A percentile compares a stretch with the other conserved stretches of the same genome.
Conservation (phyloP, 2,113 vertebrate genomes). For the Myodes glareolus region DNA sequence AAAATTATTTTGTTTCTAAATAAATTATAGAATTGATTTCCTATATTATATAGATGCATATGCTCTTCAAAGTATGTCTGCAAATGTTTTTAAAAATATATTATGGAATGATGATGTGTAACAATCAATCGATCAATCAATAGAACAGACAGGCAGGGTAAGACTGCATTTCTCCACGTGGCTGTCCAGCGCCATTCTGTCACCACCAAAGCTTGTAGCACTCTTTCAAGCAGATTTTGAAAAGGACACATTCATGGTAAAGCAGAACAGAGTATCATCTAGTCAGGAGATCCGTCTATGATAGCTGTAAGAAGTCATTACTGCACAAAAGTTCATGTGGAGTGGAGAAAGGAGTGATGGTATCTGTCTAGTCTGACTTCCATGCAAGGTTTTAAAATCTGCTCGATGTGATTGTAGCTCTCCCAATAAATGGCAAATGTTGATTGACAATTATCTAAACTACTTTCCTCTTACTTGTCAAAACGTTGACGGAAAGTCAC, state of each 20-base stretch:
- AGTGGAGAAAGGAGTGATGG: not conserved
- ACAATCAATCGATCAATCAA: not conserved
- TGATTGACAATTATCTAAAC: not conserved
- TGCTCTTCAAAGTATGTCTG: not conserved
- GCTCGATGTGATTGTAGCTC: not conserved
- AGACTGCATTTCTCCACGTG: not conserved
- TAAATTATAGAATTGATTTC: not conserved
- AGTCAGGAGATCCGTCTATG: not conserved
- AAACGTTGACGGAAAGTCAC: not conserved
- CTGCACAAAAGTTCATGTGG: not conserved
- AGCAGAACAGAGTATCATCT: not conserved
- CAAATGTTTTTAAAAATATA: not conserved
- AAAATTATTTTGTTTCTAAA: not conserved
- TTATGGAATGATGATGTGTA: not conserved
- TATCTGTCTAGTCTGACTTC: not conserved
- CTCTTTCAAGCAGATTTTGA: not conserved
- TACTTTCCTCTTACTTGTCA: not conserved
- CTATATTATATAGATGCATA: not conserved
- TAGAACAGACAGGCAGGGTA: not conserved
- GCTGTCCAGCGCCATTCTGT: not conserved
- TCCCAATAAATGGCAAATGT: not conserved
- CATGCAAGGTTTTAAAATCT: not conserved
- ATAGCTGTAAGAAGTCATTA: not conserved
- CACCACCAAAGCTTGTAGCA: not conserved
- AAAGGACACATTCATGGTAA: not conserved